Conservation (phyloP, 2,113 vertebrate species). For the Chloroceryle aenea region DNA sequence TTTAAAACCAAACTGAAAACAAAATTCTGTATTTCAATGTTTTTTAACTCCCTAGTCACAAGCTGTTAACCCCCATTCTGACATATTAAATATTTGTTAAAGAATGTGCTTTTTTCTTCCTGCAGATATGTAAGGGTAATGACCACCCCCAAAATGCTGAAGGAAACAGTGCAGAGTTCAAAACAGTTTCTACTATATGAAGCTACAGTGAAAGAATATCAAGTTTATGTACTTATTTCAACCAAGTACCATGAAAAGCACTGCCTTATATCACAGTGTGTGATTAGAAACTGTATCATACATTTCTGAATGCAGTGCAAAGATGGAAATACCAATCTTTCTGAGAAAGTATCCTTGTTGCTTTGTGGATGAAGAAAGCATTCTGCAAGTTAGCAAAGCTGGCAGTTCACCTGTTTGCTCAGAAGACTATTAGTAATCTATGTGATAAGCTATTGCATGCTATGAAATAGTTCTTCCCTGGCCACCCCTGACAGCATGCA, state of each 20-base stretch:
- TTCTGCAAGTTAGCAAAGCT: too few relatives aligned
- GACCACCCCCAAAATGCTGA: neutral
- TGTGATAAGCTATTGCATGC: neutral
- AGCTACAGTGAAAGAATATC: neutral
- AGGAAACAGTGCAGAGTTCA: neutral
- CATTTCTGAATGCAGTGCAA: neutral
- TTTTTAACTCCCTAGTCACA: neutral
- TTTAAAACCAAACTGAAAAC: neutral
- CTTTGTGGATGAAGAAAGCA: too few relatives aligned
- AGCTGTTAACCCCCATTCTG: neutral
- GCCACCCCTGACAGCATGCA: accelerated
- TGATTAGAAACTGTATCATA: neutral
- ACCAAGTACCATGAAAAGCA: neutral
- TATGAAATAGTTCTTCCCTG: neutral
- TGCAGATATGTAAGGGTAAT: neutral
- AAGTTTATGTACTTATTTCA: neutral
- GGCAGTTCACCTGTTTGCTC: accelerated
- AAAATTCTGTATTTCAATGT: neutral
- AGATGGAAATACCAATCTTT: neutral
- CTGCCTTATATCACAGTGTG: neutral
- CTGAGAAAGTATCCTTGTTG: too few relatives aligned
- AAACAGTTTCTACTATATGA: neutral
- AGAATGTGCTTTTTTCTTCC: neutral
- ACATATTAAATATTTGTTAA: neutral
- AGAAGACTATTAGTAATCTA: neutral